Percentiles rank a stretch among this genome's conserved stretches.
These are phyloP conservation scores for Latrodectus elegans DNA, from an alignment of 2,888 invertebrate species.

Conservation along the genomic window DNA sequence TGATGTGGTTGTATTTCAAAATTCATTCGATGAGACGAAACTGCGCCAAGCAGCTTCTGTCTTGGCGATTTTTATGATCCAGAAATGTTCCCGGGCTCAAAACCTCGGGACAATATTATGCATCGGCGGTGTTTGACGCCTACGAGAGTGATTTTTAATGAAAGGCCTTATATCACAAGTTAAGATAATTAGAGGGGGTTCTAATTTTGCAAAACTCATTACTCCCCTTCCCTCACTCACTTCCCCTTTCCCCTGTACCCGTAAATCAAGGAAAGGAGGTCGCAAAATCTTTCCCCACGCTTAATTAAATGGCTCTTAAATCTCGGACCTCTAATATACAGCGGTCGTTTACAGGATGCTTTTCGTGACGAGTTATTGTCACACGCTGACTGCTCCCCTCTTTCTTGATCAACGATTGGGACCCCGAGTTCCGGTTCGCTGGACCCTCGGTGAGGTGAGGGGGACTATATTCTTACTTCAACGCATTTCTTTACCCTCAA, in stretches of 20 bases:
- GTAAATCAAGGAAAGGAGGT: slow-evolving; percentile 34
- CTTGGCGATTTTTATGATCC: no score
- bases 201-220: slow-evolving; percentile 63
- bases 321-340: slow-evolving; percentile 24
- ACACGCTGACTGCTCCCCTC: not conserved
- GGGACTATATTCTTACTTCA: no score
- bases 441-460: no score
- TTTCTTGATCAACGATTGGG: slow-evolving; percentile 16
- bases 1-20: no score
- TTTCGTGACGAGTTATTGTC: slow-evolving; percentile 19
- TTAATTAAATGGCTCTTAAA: slow-evolving; percentile 58
- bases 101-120: not conserved
- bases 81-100: not conserved
- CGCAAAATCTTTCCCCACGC: slow-evolving; percentile 25
- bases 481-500: no score
- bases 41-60: no score
- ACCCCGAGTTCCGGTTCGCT: not conserved
- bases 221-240: not conserved
- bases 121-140: slow-evolving; percentile 28
- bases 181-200: slow-evolving; percentile 42
- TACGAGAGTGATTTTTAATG: slow-evolving; percentile 52
- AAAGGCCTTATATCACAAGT: slow-evolving; percentile 25
- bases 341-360: slow-evolving; percentile 17
- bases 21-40: no score
- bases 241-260: not conserved